Percentiles rank a stretch among this genome's conserved stretches.
These are phyloP conservation scores for Mormyrus hasselquistii DNA, from an alignment of 2,797 vertebrate genomes.

Conservation along the genomic window DNA sequence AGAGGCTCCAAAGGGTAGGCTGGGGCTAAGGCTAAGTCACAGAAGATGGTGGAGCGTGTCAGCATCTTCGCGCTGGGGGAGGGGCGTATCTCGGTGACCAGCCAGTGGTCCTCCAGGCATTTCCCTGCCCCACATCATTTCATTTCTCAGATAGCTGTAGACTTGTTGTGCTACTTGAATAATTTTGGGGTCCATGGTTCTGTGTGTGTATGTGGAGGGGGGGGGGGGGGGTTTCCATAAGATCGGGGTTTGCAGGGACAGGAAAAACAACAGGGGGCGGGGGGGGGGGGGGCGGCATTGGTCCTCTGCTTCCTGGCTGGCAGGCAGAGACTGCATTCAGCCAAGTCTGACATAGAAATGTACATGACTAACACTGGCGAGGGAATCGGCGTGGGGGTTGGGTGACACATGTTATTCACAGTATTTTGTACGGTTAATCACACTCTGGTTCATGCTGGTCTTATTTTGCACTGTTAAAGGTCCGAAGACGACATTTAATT, in stretches of 20 bases:
- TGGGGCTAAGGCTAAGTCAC: neutral
- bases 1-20: neutral
- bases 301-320: neutral
- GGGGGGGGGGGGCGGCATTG: neutral
- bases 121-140: neutral
- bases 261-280: neutral
- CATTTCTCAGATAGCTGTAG: neutral
- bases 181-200: neutral
- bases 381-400: neutral
- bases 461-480: neutral
- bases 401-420: neutral
- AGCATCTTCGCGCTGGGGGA: too few species aligned
- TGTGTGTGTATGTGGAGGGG: neutral
- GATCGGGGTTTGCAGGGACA: neutral
- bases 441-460: neutral
- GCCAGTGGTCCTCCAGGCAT: neutral
- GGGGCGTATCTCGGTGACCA: neutral
- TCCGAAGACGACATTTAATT: neutral
- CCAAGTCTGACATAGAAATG: neutral
- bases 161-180: neutral
- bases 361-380: neutral
- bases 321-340: neutral
- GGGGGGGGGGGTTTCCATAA: neutral
- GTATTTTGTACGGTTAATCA: neutral
- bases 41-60: neutral